Base-by-base conservation (phyloP, 2,797 vertebrate genomes). In the Kryptopterus vitreolus region DNA sequence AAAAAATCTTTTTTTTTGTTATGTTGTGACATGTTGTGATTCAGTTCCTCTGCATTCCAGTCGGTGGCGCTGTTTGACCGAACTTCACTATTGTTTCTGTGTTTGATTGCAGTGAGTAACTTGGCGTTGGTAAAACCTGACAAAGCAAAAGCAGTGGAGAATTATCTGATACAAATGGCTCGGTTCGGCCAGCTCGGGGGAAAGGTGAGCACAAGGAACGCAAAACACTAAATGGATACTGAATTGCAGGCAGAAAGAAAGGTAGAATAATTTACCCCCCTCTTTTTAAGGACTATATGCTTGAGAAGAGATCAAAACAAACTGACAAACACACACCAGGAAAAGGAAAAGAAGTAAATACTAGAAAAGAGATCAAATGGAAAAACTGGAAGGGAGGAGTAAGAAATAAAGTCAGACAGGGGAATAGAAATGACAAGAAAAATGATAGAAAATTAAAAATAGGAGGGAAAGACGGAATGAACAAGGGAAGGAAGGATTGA, bases 151-250 rank as follows among this genome's bases (percentile, higher is more conserved):
- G 95, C 96, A 43, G 97, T 99, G 81, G 98, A 99, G 89, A 98
- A 98, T 91, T 98, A 99, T 86, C 96, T 99, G 48, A 98, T 99
- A 90, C 97, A 98, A 88, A 98, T 98, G 97, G 96, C 96, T 85
- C 95, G 94, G 84, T 94, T 92, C 70, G 98, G 98, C 87, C 94
- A 97, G 62, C 93, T 99, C 74, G 91, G 93, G 85, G 96, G 96
- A 87, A 98, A 99, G 94, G 98, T 98, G 84, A 88, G 80, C 53
- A 71, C 20, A 9, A 15, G 16, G 12, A 77, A 24, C 11, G 15
- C 38, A 20, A 20, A 46, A 43, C 18, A 66, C 22, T 6, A 43
- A 66, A 66, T n/a, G 22, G 9, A 29, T 33, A 33, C 20, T 18
- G 10, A 11, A 38, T 20, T 35, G 1, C 20, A n/a, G 11, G 20